Percentiles rank a stretch among this genome's conserved stretches.
phyloP scores from a whole-genome alignment of 92 coral and sea anemone genomes.

The Phenganax subtilis region DNA sequence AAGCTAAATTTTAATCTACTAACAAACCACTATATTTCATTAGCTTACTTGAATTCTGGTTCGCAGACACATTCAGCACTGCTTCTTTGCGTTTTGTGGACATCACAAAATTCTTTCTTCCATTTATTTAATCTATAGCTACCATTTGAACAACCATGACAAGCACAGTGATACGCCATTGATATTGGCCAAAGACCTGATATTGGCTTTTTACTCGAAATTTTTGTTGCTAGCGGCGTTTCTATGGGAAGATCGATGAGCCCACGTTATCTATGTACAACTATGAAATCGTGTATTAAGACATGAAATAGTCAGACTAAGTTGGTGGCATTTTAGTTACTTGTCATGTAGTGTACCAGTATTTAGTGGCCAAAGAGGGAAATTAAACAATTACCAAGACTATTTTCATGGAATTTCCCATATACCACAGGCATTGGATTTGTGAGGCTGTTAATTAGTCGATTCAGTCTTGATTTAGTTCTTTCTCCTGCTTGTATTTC shows the following conservation, averaged over 20 bases:
- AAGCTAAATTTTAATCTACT: too few relatives aligned
- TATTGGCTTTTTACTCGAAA: not conserved
- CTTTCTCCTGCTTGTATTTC: too few relatives aligned
- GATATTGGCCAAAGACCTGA: not conserved
- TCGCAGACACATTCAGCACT: not conserved
- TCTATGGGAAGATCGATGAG: not conserved
- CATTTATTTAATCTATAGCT: not conserved
- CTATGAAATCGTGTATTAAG: not conserved
- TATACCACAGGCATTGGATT: too few relatives aligned
- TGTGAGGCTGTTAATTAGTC: too few relatives aligned
- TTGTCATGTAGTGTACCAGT: too few relatives aligned
- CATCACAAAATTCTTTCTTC: conserved; percentile 3
- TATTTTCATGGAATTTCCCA: too few relatives aligned
- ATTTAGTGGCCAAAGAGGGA: too few relatives aligned
- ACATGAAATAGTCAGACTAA: too few relatives aligned
- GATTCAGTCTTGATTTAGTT: too few relatives aligned
- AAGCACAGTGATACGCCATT: conserved; percentile 1
- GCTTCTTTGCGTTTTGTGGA: not conserved
- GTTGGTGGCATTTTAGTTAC: too few relatives aligned
- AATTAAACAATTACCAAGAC: too few relatives aligned
- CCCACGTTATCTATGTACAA: not conserved
- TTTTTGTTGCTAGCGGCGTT: not conserved
- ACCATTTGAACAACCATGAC: conserved; percentile 4
- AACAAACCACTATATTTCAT: too few relatives aligned
- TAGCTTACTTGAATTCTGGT: not conserved